Evolutionary conservation across 2,797 vertebrate genomes (phyloP).

Genomic region (Picus viridis): DNA sequence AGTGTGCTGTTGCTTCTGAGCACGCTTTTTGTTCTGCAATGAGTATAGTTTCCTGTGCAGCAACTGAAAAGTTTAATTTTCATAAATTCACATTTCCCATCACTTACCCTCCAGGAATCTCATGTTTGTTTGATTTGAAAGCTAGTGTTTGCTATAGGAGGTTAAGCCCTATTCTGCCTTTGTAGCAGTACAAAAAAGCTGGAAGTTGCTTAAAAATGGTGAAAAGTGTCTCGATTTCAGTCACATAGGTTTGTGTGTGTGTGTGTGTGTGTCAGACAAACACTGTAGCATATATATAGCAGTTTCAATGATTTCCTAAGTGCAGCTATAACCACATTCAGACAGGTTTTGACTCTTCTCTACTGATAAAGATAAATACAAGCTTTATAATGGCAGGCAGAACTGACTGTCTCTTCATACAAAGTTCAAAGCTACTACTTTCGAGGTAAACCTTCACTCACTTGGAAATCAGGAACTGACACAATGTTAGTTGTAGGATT

Average conservation of each 20-base stretch:
- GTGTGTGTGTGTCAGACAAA: background rate
- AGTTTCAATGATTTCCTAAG: background rate
- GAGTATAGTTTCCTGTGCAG: background rate
- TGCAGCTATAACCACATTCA: background rate
- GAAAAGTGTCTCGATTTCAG: background rate
- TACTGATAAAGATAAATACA: background rate
- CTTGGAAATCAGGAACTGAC: background rate
- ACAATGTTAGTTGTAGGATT: background rate
- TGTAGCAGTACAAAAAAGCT: background rate
- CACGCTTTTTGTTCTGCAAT: background rate
- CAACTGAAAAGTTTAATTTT: constrained; percentile 46
- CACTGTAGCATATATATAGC: background rate
- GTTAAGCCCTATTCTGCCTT: background rate
- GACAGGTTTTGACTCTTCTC: background rate
- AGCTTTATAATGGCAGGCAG: background rate
- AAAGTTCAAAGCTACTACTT: constrained; percentile 7
- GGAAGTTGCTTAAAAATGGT: background rate
- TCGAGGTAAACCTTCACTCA: background rate
- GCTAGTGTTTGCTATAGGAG: background rate
- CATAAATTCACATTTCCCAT: background rate
- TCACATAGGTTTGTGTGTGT: background rate
- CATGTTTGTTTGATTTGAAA: background rate
- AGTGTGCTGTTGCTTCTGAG: background rate
- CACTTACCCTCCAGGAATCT: background rate
- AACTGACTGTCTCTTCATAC: background rate